Evolutionary conservation across 2,113 vertebrate genomes (phyloP).

Genomic region (Etia nguti): DNA sequence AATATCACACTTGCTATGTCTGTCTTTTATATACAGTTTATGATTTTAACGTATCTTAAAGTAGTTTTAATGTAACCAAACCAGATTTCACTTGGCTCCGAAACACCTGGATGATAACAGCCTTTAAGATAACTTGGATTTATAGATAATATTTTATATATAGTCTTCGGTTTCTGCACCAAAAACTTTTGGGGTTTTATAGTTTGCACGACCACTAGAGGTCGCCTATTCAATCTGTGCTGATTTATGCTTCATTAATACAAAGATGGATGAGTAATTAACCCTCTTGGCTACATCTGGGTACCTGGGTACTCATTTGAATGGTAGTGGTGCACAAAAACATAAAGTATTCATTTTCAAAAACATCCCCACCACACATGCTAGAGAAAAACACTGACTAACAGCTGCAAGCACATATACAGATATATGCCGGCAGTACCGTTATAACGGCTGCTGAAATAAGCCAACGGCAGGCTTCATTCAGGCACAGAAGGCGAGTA

Average conservation of each 20-base stretch:
- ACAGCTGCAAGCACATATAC: not conserved
- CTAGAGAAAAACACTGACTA: not conserved
- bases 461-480: slow-evolving; percentile 37
- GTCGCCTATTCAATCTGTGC: not conserved
- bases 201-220: not conserved
- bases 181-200: not conserved
- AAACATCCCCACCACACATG: slow-evolving; percentile 15
- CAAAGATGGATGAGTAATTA: not conserved
- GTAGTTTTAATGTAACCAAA: not conserved
- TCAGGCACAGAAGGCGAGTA: slow-evolving; percentile 42
- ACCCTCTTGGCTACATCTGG: not conserved
- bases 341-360: not conserved
- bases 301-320: not conserved
- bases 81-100: not conserved
- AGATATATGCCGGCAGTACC: not conserved
- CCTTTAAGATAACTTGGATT: not conserved
- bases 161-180: not conserved
- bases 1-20: not conserved
- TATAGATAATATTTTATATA: not conserved
- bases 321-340: not conserved
- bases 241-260: no score
- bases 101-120: not conserved
- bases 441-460: slow-evolving; percentile 23
- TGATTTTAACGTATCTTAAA: not conserved
- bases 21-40: not conserved